Evolutionary conservation across 2,888 invertebrate genomes (phyloP).

Genomic region (Platycnemis pennipes): DNA sequence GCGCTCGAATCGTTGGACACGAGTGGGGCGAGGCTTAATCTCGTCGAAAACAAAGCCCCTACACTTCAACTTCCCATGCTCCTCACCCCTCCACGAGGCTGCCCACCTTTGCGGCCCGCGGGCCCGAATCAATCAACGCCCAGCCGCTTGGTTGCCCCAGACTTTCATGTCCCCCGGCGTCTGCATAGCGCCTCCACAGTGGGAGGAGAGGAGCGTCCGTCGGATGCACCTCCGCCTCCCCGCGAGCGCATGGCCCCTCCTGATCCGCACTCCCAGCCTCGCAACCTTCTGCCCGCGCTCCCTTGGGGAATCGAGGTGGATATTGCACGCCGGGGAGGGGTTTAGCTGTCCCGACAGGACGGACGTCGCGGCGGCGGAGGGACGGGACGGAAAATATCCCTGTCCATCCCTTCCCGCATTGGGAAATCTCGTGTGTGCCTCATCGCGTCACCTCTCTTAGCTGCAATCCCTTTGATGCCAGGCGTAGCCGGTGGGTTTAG

Average conservation of each 20-base stretch:
- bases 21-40: background rate
- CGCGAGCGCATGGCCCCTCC: too few relatives aligned
- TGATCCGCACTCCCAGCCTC: background rate
- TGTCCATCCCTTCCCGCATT: background rate
- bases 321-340: background rate
- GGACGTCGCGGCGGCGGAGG: background rate
- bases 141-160: background rate
- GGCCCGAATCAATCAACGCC: constrained; percentile 31
- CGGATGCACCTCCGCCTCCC: background rate
- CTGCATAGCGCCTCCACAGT: background rate
- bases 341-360: background rate
- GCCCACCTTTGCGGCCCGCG: background rate
- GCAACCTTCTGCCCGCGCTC: background rate
- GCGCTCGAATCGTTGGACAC: background rate
- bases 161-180: background rate
- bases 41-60: background rate
- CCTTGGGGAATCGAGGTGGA: background rate
- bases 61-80: background rate
- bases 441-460: too few relatives aligned
- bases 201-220: too few relatives aligned
- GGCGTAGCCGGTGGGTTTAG: too few relatives aligned
- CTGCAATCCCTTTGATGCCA: too few relatives aligned
- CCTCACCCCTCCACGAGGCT: background rate
- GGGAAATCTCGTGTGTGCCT: background rate
- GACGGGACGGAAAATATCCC: background rate